Conservation (phyloP, 2,797 vertebrate genomes). For the Echeneis naucrates region DNA sequence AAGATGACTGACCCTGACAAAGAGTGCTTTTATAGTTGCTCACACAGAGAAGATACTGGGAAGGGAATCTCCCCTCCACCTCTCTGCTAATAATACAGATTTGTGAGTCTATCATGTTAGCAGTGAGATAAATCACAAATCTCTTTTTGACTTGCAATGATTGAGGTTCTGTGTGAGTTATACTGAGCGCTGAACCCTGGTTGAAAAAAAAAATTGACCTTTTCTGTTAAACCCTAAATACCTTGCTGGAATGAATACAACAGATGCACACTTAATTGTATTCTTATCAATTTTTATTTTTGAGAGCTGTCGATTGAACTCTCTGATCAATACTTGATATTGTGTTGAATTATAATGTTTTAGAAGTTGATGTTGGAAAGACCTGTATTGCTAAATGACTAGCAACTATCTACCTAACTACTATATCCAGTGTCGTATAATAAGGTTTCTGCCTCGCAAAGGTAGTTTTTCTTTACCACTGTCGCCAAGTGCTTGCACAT, state of each 20-base stretch:
- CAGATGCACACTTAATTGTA: not conserved
- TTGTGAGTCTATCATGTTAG: constrained; percentile 31
- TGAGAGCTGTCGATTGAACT: not conserved
- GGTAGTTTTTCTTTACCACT: no score
- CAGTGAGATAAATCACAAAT: constrained; percentile 37
- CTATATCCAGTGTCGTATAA: no score
- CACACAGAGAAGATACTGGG: constrained; percentile 54
- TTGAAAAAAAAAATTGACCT: not conserved
- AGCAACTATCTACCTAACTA: not conserved
- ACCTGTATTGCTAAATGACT: not conserved
- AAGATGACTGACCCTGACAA: constrained; percentile 75
- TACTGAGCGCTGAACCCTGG: constrained; percentile 9
- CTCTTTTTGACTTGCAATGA: constrained; percentile 13
- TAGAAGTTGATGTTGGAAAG: not conserved
- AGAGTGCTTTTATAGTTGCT: constrained; percentile 69
- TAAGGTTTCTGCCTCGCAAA: no score
- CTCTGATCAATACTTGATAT: not conserved
- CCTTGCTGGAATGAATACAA: not conserved
- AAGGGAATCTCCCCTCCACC: constrained; percentile 32
- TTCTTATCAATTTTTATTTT: not conserved
- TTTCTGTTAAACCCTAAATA: constrained; percentile 2
- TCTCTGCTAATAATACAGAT: constrained; percentile 22
- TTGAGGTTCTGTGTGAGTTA: not conserved
- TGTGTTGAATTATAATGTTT: not conserved
- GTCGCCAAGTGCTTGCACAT: no score